These are phyloP conservation scores for Takifugu flavidus DNA, from an alignment of 2,113 vertebrate species.

Conservation along the genomic window DNA sequence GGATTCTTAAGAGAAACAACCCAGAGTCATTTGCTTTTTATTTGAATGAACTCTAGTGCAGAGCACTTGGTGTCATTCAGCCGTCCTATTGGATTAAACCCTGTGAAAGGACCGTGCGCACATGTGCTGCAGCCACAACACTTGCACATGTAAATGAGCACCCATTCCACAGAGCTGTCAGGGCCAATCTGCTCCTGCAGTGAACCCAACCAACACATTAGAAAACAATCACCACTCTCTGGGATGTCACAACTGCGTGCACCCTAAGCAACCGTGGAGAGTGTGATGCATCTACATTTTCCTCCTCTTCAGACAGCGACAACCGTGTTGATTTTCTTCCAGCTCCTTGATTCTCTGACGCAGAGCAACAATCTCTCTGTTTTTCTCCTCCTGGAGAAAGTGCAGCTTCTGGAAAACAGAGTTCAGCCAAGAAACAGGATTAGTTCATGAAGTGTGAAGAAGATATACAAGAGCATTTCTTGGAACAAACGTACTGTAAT, in stretches of 20 bases:
- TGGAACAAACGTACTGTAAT: too few species aligned
- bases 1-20: too few species aligned
- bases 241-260: too few species aligned
- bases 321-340: conserved; percentile 42
- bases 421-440: background rate
- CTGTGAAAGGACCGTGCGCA: conserved; percentile 22
- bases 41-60: background rate
- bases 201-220: too few species aligned
- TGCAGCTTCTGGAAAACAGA: conserved; percentile 56
- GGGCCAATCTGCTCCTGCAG: conserved; percentile 12
- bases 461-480: background rate
- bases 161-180: too few species aligned
- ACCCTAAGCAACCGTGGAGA: too few species aligned
- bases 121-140: too few species aligned
- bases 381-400: conserved; percentile 65
- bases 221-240: too few species aligned
- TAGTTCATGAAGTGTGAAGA: conserved; percentile 5
- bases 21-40: background rate
- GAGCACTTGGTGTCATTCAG: background rate
- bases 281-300: conserved; percentile 13
- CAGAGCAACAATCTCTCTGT: conserved; percentile 50
- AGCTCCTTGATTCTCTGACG: conserved; percentile 64
- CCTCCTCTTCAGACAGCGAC: conserved; percentile 39
- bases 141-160: conserved; percentile 3
- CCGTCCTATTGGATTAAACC: conserved; percentile 57